These are phyloP conservation scores for Dinothrombium tinctorium DNA, from an alignment of 1,140 invertebrate species.

Conservation along the genomic window DNA sequence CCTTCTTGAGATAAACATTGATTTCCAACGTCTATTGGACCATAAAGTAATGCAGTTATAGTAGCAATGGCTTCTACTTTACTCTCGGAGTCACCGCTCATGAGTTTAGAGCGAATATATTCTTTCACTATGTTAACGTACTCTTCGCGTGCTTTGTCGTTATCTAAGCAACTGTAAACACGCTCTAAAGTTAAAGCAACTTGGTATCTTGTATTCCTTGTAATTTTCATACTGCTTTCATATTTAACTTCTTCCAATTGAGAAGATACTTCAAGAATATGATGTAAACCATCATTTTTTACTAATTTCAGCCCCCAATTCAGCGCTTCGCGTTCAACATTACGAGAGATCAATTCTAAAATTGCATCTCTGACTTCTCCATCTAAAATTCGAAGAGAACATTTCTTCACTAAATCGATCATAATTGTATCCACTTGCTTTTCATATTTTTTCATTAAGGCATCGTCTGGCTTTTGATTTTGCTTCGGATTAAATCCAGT, in stretches of 20 bases:
- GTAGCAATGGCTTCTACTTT: constrained; percentile 67
- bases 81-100: constrained; percentile 62
- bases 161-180: constrained; percentile 82
- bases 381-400: constrained; percentile 52
- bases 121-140: constrained; percentile 57
- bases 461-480: constrained; percentile 41
- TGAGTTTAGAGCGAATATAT: constrained; percentile 57
- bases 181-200: constrained; percentile 60
- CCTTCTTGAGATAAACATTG: constrained; percentile 69
- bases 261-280: constrained; percentile 63
- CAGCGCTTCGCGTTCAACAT: constrained; percentile 52
- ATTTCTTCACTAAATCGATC: constrained; percentile 45
- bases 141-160: constrained; percentile 50
- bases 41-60: constrained; percentile 67
- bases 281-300: constrained; percentile 42
- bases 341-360: constrained; percentile 73
- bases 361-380: constrained; percentile 62
- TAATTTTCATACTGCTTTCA: constrained; percentile 70
- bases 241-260: constrained; percentile 69
- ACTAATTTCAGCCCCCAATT: constrained; percentile 70
- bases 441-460: constrained; percentile 42
- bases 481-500: constrained; percentile 47
- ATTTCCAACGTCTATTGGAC: constrained; percentile 83
- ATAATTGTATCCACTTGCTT: constrained; percentile 52
- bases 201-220: constrained; percentile 56